These are phyloP conservation scores for Tricholaema leucomelas DNA, from an alignment of 2,113 vertebrate species.

Conservation along the genomic window DNA sequence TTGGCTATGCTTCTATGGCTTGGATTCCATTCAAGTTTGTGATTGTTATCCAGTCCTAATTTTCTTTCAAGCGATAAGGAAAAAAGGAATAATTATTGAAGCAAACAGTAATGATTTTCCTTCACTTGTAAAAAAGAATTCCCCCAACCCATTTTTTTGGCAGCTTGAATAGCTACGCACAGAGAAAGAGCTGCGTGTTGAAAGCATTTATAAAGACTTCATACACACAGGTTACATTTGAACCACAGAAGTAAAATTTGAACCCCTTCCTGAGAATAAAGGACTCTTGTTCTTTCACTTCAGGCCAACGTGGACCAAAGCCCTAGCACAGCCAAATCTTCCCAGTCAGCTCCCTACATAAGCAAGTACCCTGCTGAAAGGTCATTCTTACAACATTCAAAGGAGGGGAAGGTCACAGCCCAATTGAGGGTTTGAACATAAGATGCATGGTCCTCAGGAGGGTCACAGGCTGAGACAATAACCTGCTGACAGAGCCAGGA, in stretches of 20 bases:
- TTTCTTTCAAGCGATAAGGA: background rate
- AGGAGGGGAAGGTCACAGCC: conserved; percentile 39
- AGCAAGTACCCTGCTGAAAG: conserved; percentile 37
- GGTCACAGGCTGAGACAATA: conserved; percentile 52
- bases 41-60: background rate
- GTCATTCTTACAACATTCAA: conserved; percentile 36
- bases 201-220: background rate
- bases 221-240: background rate
- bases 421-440: conserved; percentile 25
- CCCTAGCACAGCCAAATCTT: background rate
- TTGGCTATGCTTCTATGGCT: background rate
- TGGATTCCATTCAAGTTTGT: background rate
- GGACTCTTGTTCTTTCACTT: conserved; percentile 13
- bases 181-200: background rate
- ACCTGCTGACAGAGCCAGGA: conserved; percentile 54
- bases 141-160: background rate
- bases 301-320: background rate
- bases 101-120: background rate
- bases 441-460: conserved; percentile 63
- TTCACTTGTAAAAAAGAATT: background rate
- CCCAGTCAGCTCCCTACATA: background rate
- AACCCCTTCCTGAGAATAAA: conserved; percentile 54
- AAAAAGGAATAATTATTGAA: background rate
- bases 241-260: background rate
- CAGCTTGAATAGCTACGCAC: background rate